Evolutionary conservation across 2,797 vertebrate species (phyloP), one percentile per base, ranked within the genome.

Genomic region (Mus caroli): DNA sequence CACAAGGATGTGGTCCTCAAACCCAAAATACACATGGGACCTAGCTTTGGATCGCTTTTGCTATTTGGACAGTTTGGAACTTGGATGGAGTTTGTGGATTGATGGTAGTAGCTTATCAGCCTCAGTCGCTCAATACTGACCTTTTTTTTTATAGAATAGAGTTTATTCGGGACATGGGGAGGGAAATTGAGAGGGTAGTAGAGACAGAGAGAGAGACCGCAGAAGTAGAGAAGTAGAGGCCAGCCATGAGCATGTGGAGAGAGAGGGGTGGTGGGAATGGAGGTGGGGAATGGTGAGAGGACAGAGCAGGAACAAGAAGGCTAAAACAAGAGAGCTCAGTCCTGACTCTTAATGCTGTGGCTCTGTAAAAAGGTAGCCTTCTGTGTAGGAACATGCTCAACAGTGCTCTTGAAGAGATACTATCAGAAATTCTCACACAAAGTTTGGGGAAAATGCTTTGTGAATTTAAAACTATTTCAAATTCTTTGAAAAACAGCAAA

Each of bases 391-490:
- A 28, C 50, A 69, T 40, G 73, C 28, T 50, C 20, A 31, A 26
- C 17, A 5, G 8, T 78, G 19, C 31, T 60, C 28, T 50, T 90
- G 56, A 78, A 90, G 89, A 86, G 40, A 2, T 87, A 2, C n/a
- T 85, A 37, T 88, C 69, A 90, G 62, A 95, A 78, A 34, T 50
- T 20, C 50, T 95, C 28, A 2, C 52, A 92, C 60, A 84, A 54
- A 15, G 34, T 73, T 91, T 46, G 24, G 19, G 78, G 15, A 2
- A 69, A 80, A 34, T 64, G 46, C 7, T 91, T 83, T 93, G 11
- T 77, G 73, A 93, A 78, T 85, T 43, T 79, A 77, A 95, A 92
- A 93, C 85, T 95, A 92, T 86, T 93, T 91, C 28, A 77, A 0
- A 71, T 85, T 62, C 93, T 95, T 71, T 62, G 24, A 26, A 28